phyloP scores from a whole-genome alignment of 2,888 invertebrate species.

The Steromphala cineraria region DNA sequence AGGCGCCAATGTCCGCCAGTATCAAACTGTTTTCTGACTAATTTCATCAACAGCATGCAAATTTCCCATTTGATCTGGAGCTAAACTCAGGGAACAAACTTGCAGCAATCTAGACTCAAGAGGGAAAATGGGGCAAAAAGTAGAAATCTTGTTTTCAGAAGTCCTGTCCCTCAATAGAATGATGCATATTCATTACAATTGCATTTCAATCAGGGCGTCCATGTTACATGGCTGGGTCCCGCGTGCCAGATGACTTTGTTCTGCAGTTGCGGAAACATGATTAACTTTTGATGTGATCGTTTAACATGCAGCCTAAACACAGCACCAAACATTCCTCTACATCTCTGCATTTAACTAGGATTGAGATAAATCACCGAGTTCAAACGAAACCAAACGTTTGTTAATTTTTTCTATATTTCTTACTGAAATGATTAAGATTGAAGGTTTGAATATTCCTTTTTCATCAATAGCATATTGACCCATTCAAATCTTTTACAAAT shows the following conservation, averaged over 20 bases:
- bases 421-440: no score
- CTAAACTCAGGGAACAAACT: background rate
- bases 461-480: no score
- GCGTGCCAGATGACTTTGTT: background rate
- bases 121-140: background rate
- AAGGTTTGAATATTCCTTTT: no score
- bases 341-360: no score
- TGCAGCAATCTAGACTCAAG: background rate
- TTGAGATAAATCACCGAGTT: no score
- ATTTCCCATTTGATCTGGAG: conserved; percentile 8
- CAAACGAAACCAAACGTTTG: no score
- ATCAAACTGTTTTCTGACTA: conserved; percentile 13
- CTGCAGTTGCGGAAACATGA: background rate
- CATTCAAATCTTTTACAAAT: no score
- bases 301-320: no score
- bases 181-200: conserved; percentile 13
- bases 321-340: no score
- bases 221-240: background rate
- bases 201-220: background rate
- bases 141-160: conserved; percentile 4
- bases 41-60: background rate
- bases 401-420: no score
- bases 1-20: background rate
- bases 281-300: conserved; percentile 9
- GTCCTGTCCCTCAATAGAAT: background rate